Conservation (phyloP, 2,888 invertebrate species). For the Eilema griseolum region DNA sequence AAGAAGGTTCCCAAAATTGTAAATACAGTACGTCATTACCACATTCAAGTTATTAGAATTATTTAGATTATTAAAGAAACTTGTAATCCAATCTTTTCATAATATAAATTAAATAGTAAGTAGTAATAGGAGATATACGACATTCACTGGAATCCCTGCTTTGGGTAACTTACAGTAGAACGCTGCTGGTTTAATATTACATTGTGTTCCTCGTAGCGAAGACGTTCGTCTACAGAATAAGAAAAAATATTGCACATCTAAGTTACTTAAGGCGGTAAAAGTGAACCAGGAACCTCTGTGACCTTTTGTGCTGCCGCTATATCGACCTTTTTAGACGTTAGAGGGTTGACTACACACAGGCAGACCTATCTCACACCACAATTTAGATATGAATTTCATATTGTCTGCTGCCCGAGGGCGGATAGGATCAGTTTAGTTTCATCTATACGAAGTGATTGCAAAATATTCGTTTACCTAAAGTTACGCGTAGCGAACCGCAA, state of each 20-base stretch:
- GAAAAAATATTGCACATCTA: constrained; percentile 1
- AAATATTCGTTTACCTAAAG: not conserved
- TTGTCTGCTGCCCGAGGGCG: not conserved
- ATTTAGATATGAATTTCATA: not conserved
- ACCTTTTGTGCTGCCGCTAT: constrained; percentile 4
- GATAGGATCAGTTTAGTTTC: not conserved
- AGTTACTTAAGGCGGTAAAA: not conserved
- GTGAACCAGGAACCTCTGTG: not conserved
- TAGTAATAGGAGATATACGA: not conserved
- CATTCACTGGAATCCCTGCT: not conserved
- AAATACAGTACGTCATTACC: not conserved
- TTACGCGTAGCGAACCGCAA: not conserved
- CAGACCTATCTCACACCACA: not conserved
- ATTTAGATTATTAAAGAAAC: too few species aligned
- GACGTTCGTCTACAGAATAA: not conserved
- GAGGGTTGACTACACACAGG: not conserved
- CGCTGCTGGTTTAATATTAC: not conserved
- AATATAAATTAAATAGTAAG: not conserved
- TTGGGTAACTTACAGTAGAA: not conserved
- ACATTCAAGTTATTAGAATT: not conserved
- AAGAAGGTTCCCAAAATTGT: too few species aligned
- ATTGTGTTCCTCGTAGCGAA: not conserved
- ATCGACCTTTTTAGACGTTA: not conserved
- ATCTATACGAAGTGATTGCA: not conserved
- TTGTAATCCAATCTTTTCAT: not conserved